phyloP scores from a whole-genome alignment of 2,797 vertebrate species.

The Gymnodraco acuticeps region DNA sequence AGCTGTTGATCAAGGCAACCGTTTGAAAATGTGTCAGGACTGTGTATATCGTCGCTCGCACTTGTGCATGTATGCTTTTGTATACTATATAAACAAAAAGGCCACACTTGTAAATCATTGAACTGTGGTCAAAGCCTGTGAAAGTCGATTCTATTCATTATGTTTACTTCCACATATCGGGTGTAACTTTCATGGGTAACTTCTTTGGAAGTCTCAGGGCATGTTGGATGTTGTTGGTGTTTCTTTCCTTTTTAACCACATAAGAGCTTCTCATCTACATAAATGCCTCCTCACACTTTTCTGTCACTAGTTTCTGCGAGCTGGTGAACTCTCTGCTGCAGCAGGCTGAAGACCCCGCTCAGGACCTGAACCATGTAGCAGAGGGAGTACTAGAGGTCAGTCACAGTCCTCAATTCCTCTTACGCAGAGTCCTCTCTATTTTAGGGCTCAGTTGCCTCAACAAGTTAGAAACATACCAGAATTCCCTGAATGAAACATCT shows the following conservation, averaged over 20 bases:
- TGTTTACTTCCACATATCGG: not conserved
- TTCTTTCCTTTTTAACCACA: not conserved
- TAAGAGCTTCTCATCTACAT: not conserved
- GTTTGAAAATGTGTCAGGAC: not conserved
- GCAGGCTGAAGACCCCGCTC: slow-evolving; percentile 64
- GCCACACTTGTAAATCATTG: not conserved
- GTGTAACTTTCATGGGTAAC: not conserved
- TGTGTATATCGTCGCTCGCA: not conserved
- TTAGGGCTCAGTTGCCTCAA: slow-evolving; percentile 14
- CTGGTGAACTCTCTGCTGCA: slow-evolving; percentile 88
- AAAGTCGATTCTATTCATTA: not conserved
- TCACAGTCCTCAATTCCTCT: not conserved
- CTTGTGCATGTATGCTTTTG: not conserved
- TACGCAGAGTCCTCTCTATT: slow-evolving; percentile 11
- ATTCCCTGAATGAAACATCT: slow-evolving; percentile 14
- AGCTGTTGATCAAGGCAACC: not conserved
- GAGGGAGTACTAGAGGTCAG: slow-evolving; percentile 89
- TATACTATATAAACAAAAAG: not conserved
- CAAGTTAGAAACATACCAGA: slow-evolving; percentile 11
- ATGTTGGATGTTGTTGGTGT: not conserved
- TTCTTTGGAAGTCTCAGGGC: not conserved
- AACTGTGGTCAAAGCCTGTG: not conserved
- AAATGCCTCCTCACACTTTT: slow-evolving; percentile 6
- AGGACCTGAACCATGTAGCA: slow-evolving; percentile 55
- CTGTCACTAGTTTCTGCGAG: slow-evolving; percentile 87